Evolutionary conservation across 2,888 invertebrate species (phyloP), one percentile per base, ranked within the genome.

Genomic region (Omphaloscelis lunosa): DNA sequence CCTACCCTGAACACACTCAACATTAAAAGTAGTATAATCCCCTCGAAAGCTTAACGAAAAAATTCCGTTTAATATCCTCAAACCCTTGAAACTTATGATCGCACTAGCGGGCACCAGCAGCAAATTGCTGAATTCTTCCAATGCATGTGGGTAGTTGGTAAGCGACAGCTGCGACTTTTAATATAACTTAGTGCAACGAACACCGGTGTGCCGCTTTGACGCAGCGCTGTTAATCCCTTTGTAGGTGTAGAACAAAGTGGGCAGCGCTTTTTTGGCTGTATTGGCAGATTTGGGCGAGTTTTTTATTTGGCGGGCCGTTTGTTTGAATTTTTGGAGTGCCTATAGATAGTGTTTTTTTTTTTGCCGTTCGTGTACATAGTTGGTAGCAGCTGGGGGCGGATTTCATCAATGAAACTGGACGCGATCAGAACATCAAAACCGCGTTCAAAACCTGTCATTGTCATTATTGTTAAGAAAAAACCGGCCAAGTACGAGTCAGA

Each of bases 91-190:
- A 80, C 48, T 72, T 79, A 69, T 39, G 72, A 62, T 9, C n/a
- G n/a, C 9, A 23, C 20, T 69, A 73, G 56, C 48, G 12, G 67
- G 45, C 7, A 53, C 39, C 11, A 51, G 45, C 34, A 65, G 66
- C 48, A 79, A 87, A 78, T 83, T 83, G 53, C 72, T 69, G 53
- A 78, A 87, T 78, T 76, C 72, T 63, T 39, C 62, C 68, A 51
- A 80, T 77, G 75, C 75, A 73, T 77, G 75, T 51, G 66, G 80
- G 65, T 69, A 41, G 59, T 41, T 61, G 29, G 72, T 29, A 34
- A 48, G 48, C 77, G 82, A 59, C 89, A 88, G 86, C 86, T 89
- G 89, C 9, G 66, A 63, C 71, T 78, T 89, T 84, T 87, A 86
- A 88, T 89, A 89, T 78, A 88, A 88, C 84, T 78, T 84, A 78